These are phyloP conservation scores for Graphium colonna DNA, from an alignment of 2,888 invertebrate species.

Conservation along the genomic window DNA sequence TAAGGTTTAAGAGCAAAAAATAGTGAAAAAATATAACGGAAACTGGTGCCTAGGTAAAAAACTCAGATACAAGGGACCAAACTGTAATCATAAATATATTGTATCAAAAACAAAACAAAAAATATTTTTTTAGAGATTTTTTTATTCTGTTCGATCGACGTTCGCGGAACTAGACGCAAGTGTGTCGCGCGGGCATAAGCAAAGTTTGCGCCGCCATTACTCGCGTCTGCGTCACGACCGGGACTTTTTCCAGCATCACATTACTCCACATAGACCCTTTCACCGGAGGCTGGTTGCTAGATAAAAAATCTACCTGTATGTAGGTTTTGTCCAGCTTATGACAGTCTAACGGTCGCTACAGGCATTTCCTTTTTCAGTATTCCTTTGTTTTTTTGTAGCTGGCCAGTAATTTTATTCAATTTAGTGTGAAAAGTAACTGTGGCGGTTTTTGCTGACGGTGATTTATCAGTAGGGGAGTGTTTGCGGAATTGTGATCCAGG, in stretches of 20 bases:
- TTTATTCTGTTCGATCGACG: no score
- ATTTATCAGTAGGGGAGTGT: neutral
- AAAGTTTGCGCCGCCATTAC: constrained; percentile 28
- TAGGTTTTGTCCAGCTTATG: neutral
- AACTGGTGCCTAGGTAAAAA: no score
- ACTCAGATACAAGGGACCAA: no score
- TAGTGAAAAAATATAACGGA: neutral
- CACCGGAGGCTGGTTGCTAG: constrained; percentile 39
- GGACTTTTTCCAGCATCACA: constrained; percentile 39
- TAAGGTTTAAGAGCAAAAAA: no score
- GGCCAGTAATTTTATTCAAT: neutral
- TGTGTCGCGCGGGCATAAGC: constrained; percentile 22
- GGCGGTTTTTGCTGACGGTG: neutral
- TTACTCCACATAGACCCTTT: constrained; percentile 43
- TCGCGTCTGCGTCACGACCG: constrained; percentile 26
- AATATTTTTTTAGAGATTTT: no score
- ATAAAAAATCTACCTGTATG: constrained; percentile 23
- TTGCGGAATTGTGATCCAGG: neutral
- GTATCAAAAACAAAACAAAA: no score
- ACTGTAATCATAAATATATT: no score
- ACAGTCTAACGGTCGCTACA: neutral
- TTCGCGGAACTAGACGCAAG: neutral
- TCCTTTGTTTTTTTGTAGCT: neutral
- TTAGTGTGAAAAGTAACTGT: neutral
- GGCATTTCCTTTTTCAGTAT: neutral